Conservation (phyloP, 2,888 invertebrate species). For the Plutella xylostella region DNA sequence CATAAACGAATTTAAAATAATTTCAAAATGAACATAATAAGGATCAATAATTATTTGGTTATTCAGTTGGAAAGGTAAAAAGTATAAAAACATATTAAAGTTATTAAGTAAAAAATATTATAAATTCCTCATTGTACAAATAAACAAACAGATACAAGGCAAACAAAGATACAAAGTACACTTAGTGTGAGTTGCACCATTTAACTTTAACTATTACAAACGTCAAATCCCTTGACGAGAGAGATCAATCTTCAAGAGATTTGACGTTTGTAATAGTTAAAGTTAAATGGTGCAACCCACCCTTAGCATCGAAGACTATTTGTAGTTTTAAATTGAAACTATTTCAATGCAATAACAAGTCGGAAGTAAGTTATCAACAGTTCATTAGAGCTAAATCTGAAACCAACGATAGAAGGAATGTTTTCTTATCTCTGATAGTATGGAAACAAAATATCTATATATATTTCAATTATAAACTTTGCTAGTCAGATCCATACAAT, state of each 20-base stretch:
- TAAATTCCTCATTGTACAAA: neutral
- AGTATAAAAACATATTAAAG: slow-evolving; percentile 1
- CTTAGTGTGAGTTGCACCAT: neutral
- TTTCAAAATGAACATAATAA: neutral
- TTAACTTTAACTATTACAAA: too few species aligned
- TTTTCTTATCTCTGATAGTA: neutral
- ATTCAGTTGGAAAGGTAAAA: neutral
- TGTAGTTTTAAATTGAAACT: too few species aligned
- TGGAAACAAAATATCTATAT: too few species aligned
- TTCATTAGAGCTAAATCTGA: neutral
- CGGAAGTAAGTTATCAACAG: neutral
- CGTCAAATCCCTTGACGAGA: too few species aligned
- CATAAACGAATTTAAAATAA: neutral
- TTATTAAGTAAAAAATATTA: neutral
- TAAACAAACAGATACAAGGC: slow-evolving; percentile 1
- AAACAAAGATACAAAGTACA: neutral
- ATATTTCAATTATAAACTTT: neutral
- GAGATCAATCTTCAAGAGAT: too few species aligned
- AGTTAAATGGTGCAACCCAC: too few species aligned
- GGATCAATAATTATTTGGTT: neutral
- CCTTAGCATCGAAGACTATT: too few species aligned
- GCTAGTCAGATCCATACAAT: neutral
- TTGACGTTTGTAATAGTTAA: too few species aligned
- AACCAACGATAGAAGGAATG: neutral
- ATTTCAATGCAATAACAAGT: neutral